Percentiles rank a stretch among this genome's conserved stretches.
Evolutionary conservation across 1,140 invertebrate species (phyloP).

Genomic region (Pentalonia nigronervosa): DNA sequence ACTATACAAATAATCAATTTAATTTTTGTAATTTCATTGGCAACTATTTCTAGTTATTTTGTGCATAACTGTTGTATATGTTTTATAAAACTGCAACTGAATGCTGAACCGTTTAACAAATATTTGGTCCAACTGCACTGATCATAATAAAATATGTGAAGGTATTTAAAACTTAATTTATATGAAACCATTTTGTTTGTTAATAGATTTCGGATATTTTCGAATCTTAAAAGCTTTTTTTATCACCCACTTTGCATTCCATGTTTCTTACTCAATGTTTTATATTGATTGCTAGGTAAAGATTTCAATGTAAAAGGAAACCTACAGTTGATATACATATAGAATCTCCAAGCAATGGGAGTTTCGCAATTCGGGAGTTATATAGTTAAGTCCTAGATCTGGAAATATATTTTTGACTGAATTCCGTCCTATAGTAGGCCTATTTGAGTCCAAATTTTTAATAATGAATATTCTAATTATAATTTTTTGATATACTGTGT

Average conservation of each 20-base stretch:
- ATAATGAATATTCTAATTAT: too few relatives aligned
- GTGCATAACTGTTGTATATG: too few relatives aligned
- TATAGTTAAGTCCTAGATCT: background rate
- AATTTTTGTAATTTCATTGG: background rate
- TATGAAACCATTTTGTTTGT: background rate
- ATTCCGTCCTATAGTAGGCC: background rate
- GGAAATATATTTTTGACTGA: background rate
- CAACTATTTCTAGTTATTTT: background rate
- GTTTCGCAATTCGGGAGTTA: background rate
- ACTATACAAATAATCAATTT: background rate
- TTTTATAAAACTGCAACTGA: background rate
- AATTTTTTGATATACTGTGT: background rate
- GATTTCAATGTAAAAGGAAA: background rate
- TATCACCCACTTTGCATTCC: background rate
- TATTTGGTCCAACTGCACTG: background rate
- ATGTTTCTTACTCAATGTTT: background rate
- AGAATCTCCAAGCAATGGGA: background rate
- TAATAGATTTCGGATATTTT: background rate
- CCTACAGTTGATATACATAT: background rate
- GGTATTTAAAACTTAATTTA: constrained; percentile 1
- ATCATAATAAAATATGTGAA: background rate
- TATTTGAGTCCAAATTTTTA: background rate
- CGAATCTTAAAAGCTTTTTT: background rate
- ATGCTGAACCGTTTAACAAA: background rate
- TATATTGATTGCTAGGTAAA: background rate